Evolutionary conservation across 2,113 vertebrate genomes (phyloP), one percentile per base, ranked within the genome.

Genomic region (Tautogolabrus adspersus): DNA sequence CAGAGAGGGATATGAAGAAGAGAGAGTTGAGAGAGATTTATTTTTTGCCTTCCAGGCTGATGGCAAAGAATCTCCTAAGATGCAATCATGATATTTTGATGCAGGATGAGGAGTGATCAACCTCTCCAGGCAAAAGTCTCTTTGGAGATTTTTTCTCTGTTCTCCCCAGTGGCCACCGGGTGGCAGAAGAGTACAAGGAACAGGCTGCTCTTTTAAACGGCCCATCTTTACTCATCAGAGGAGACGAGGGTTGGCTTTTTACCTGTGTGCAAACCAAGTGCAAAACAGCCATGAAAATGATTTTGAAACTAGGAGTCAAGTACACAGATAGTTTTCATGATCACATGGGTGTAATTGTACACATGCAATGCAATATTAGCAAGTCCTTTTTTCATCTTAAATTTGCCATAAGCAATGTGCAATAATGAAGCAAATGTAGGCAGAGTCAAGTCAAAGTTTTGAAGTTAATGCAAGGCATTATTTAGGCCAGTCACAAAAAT

Each of bases 121-220:
- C 85, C 78, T 88, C 85, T 86, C 78, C 82, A 88, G 76, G 84
- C 83, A 62, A 57, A 54, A 80, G 44, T 19, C 64, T 79, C 80
- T 85, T 78, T 70, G 62, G 82, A 88, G 64, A 60, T 46, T 52
- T 60, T n/a, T 26, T 34, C 62, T 73, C 62, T 61, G 37, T 84
- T 92, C 82, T 89, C 57, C 56, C 65, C 1, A 37, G 77, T 59
- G 74, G 37, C 93, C 95, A 93, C 93, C 86, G 81, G 95, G 93
- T 94, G 95, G 93, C 94, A 94, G 89, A 93, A 94, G 91, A 94
- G 92, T 70, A 94, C 93, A 93, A 89, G 91, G 87, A 92, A 94
- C 92, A 70, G 57, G 26, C 1, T 5, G 8, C 37, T 71, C 75
- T 56, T 85, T 76, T 72, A 77, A 86, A 80, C 12, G 1, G 61